A percentile compares a stretch with the other conserved stretches of the same genome.
phyloP scores from a whole-genome alignment of 2,888 invertebrate species.

The Hemicrepidius hirtus region DNA sequence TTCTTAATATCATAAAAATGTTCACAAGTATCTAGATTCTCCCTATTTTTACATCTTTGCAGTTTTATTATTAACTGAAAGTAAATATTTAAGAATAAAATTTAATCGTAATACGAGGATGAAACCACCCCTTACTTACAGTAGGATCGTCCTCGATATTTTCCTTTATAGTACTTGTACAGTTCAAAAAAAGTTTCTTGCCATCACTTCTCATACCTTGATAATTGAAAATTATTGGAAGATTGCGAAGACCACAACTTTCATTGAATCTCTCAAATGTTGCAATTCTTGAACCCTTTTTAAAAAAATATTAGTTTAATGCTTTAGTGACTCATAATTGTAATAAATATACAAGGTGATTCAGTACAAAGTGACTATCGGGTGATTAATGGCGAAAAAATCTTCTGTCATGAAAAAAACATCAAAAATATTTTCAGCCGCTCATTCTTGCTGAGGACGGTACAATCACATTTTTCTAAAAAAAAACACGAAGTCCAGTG shows the following conservation, averaged over 20 bases:
- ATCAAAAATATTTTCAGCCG: no score
- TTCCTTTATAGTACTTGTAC: constrained; percentile 6
- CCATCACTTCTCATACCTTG: neutral
- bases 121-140: neutral
- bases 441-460: no score
- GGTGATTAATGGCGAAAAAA: no score
- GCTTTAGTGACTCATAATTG: no score
- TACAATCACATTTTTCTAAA: no score
- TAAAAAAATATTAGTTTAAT: no score
- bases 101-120: no score
- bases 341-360: no score
- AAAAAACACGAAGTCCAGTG: no score
- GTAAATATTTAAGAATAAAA: no score
- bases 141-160: neutral
- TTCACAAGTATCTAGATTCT: constrained; percentile 17
- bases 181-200: neutral
- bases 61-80: neutral
- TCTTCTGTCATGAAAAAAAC: no score
- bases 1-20: neutral
- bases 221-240: neutral
- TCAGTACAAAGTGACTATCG: no score
- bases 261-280: constrained; percentile 11
- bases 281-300: neutral
- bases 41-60: constrained; percentile 8
- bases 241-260: neutral